Evolutionary conservation across 2,113 vertebrate genomes (phyloP), one percentile per base, ranked within the genome.

Genomic region (Anarhynchus alexandrinus): DNA sequence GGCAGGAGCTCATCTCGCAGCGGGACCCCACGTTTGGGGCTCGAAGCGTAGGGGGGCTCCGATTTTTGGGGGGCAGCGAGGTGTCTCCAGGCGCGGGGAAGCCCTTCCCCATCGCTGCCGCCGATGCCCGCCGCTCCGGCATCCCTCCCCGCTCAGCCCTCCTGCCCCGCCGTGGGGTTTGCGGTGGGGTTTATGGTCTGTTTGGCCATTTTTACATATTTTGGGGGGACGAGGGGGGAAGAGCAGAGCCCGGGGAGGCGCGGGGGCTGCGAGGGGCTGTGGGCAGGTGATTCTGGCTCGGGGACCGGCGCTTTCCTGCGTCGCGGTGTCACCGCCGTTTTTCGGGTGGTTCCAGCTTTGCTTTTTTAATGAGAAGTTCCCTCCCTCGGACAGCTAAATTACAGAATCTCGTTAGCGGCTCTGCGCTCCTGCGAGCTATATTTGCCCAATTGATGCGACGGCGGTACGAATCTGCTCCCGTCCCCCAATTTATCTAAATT

Each of bases 401-500:
- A 67, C 77, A 23, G 55, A 43, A 73, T 26, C 86, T 91, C 62
- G 10, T 27, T 96, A 67, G 72, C 86, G 20, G 18, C 89, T 67
- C 91, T 17, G 30, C 49, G 36, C 86, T 96, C 73, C 72, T 55
- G 55, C 78, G 84, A 89, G 78, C 52, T 19, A 4, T 6, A 38
- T 70, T 54, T 94, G 72, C 74, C 47, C 55, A 58, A 16, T 16
- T 59, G 89, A 61, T 71, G 83, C 62, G 25, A 23, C 19, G 19
- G 82, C 73, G 25, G 85, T 52, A 61, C 59, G 21, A 32, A 69
- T 94, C 77, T 49, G 66, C 93, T 95, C 54, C 88, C 10, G 20
- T 80, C 61, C 82, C 20, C 74, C 59, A 17, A 23, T 86, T 97
- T 92, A 93, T 84, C 74, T 96, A 88, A 94, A 91, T 94, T 79